Conservation (phyloP, 92 coral and sea anemone genomes). For the Blastomussa wellsi region DNA sequence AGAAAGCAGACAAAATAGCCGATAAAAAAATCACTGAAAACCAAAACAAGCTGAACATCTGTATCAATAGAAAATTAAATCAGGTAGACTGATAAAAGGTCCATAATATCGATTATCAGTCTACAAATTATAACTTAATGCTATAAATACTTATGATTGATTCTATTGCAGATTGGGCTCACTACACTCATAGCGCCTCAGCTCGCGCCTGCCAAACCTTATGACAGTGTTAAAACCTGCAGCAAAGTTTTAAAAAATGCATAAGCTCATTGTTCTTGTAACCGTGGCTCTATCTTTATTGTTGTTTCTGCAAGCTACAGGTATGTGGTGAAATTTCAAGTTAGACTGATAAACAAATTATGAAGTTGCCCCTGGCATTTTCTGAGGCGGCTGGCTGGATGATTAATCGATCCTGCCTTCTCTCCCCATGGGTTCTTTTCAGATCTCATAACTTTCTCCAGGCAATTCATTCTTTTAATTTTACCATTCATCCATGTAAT, state of each 20-base stretch:
- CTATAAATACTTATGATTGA: not conserved
- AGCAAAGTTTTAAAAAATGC: slow-evolving; percentile 3
- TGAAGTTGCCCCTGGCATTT: slow-evolving; percentile 3
- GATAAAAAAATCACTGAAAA: not conserved
- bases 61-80: not conserved
- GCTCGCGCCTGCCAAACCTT: not conserved
- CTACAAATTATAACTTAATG: not conserved
- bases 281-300: not conserved
- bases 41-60: not conserved
- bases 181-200: not conserved
- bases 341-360: not conserved
- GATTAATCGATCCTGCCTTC: not conserved
- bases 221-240: not conserved
- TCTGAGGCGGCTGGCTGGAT: not conserved
- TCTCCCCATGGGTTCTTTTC: not conserved
- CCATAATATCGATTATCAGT: not conserved
- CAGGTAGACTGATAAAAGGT: not conserved
- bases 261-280: slow-evolving; percentile 3
- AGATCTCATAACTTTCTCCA: not conserved
- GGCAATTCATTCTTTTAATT: too few relatives aligned
- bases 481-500: not conserved
- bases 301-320: slow-evolving; percentile 3
- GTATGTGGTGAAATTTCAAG: slow-evolving; percentile 8
- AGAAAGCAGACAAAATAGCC: not conserved
- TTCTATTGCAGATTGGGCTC: slow-evolving; percentile 22